Percentiles rank a stretch among this genome's conserved stretches.
These are phyloP conservation scores for Cheirogaleus major DNA, from an alignment of 2,797 vertebrate species.

Conservation along the genomic window DNA sequence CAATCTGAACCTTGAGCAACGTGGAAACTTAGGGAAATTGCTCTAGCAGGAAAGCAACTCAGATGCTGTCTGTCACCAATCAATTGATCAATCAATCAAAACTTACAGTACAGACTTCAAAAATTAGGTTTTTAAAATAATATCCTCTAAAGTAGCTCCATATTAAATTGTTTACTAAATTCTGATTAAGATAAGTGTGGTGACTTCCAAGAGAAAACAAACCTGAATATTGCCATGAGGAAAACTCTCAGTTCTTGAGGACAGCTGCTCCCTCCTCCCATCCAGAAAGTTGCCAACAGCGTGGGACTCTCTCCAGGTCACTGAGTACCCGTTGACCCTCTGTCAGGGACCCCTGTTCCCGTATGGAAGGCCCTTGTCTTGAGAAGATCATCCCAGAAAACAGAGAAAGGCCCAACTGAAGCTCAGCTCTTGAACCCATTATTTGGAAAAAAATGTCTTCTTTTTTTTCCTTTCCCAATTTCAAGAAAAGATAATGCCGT, in stretches of 20 bases:
- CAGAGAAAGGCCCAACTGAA: neutral
- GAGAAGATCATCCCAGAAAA: neutral
- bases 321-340: neutral
- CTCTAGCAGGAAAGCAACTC: neutral
- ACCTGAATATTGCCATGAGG: neutral
- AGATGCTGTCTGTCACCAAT: neutral
- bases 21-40: neutral
- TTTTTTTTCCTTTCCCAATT: neutral
- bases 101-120: neutral
- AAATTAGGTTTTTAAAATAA: neutral
- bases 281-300: neutral
- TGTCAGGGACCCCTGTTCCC: accelerated
- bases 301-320: neutral
- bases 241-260: neutral
- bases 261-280: neutral
- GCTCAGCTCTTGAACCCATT: neutral
- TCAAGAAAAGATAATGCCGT: slow-evolving; percentile 19
- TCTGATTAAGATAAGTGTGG: neutral
- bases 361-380: neutral
- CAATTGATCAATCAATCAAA: neutral
- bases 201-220: neutral
- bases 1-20: neutral
- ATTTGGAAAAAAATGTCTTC: neutral
- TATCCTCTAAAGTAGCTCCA: neutral
- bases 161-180: slow-evolving; percentile 16